Evolutionary conservation across 2,113 vertebrate genomes (phyloP).

Genomic region (Pitta sordida): DNA sequence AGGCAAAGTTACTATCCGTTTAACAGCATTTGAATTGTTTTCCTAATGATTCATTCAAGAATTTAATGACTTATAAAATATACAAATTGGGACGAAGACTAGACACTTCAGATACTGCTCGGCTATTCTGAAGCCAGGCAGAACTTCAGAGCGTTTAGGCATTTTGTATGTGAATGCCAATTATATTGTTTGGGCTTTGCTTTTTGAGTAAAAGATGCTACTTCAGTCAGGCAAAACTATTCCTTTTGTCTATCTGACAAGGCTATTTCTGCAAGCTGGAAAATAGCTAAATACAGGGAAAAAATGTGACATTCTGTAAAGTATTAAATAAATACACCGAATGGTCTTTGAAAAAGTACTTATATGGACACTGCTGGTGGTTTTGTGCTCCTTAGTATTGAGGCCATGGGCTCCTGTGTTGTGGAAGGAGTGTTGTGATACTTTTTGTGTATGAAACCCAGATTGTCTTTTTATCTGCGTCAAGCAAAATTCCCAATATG

Average conservation of each 20-base stretch:
- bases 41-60: slow-evolving; percentile 71
- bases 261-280: background rate
- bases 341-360: background rate
- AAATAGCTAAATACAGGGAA: background rate
- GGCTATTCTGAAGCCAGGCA: slow-evolving; percentile 49
- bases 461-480: background rate
- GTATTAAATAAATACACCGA: background rate
- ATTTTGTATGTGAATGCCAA: slow-evolving; percentile 29
- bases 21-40: slow-evolving; percentile 72
- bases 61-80: slow-evolving; percentile 69
- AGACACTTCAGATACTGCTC: slow-evolving; percentile 55
- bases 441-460: background rate
- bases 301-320: background rate
- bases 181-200: slow-evolving; percentile 36
- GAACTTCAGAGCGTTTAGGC: slow-evolving; percentile 47
- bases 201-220: background rate
- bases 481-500: background rate
- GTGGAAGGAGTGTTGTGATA: background rate
- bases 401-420: accelerated
- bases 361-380: background rate
- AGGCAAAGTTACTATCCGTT: slow-evolving; percentile 62
- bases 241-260: background rate
- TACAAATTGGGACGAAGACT: slow-evolving; percentile 55
- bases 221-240: background rate
- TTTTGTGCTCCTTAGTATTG: background rate